Evolutionary conservation across 2,797 vertebrate species (phyloP).

Genomic region (Hypotaenidia okinawae): DNA sequence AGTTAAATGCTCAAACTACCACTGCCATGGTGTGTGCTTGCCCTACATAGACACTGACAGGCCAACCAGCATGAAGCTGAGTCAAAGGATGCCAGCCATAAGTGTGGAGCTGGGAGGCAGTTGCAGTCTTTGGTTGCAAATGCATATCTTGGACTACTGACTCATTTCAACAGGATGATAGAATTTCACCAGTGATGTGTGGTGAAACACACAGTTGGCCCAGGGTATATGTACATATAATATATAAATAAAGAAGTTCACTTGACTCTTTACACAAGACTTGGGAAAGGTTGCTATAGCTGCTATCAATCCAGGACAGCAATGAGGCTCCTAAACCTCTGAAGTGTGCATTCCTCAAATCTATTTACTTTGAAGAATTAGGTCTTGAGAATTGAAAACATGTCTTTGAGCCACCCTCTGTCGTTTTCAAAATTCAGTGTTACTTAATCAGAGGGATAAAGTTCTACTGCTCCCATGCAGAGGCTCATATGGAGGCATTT

Average conservation of each 20-base stretch:
- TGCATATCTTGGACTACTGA: neutral
- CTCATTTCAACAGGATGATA: accelerated
- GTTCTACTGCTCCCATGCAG: neutral
- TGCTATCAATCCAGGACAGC: neutral
- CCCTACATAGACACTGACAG: accelerated
- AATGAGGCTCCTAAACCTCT: neutral
- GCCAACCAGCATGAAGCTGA: neutral
- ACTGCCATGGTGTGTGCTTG: accelerated
- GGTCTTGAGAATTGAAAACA: neutral
- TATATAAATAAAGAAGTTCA: neutral
- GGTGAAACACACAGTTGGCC: neutral
- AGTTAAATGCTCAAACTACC: neutral
- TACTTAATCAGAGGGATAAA: neutral
- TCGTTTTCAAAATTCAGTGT: neutral
- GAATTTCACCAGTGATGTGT: neutral
- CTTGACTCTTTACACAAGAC: neutral
- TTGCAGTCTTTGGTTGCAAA: neutral
- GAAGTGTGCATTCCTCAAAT: neutral
- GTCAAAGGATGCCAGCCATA: neutral
- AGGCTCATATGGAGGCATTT: neutral
- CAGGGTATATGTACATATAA: neutral
- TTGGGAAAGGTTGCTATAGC: neutral
- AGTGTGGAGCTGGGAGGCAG: neutral
- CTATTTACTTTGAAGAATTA: neutral
- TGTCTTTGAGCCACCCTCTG: neutral